These are phyloP conservation scores for Elaphurus davidianus DNA, from an alignment of 2,113 vertebrate species.

Conservation along the genomic window DNA sequence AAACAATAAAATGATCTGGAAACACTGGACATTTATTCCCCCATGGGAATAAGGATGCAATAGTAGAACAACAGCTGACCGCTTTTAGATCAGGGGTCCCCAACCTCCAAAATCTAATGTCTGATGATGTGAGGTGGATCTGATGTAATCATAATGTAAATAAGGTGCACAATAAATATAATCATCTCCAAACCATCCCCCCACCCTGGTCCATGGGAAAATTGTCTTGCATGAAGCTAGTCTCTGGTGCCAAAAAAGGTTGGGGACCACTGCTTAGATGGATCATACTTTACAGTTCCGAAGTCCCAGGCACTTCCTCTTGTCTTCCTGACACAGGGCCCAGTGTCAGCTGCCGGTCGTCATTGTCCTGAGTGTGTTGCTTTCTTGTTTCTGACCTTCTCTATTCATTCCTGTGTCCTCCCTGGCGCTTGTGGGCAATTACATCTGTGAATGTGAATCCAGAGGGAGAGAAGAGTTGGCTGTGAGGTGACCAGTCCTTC, in stretches of 20 bases:
- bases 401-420: neutral
- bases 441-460: neutral
- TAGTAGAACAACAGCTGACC: neutral
- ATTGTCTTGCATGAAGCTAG: neutral
- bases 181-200: neutral
- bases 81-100: neutral
- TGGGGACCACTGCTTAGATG: neutral
- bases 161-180: neutral
- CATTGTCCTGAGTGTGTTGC: neutral
- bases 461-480: neutral
- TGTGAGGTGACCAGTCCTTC: neutral
- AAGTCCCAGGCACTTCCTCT: neutral
- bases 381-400: neutral
- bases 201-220: neutral
- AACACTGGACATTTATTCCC: neutral
- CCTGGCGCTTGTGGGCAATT: neutral
- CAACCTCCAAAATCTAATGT: neutral
- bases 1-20: neutral
- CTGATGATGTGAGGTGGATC: neutral
- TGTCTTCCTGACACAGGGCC: neutral
- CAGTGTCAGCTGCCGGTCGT: neutral
- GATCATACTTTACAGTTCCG: neutral
- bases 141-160: neutral
- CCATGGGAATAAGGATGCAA: neutral
- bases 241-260: neutral